Evolutionary conservation across 2,797 vertebrate genomes (phyloP).

Genomic region (Liasis olivaceus): DNA sequence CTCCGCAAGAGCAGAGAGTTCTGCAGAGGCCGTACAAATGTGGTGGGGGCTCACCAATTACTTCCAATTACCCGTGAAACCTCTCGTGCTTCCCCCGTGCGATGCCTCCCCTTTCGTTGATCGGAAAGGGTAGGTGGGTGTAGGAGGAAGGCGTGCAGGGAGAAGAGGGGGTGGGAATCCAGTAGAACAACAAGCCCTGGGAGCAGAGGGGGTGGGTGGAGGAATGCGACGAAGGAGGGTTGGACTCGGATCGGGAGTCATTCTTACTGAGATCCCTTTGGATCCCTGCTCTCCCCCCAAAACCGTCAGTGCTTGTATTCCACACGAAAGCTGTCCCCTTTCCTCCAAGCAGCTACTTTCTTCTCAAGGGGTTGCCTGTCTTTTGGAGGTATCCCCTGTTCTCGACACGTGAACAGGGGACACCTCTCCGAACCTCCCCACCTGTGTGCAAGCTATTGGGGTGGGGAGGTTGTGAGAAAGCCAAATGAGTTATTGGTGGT

Average conservation of each 20-base stretch:
- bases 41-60: constrained; percentile 53
- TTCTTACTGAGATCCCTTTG: neutral
- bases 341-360: neutral
- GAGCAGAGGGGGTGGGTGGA: constrained; percentile 41
- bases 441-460: constrained; percentile 12
- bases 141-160: constrained; percentile 60
- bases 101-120: constrained; percentile 50
- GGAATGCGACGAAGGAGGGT: constrained; percentile 33
- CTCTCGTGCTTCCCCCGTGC: constrained; percentile 48
- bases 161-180: constrained; percentile 49
- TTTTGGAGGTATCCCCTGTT: constrained; percentile 1
- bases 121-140: constrained; percentile 54
- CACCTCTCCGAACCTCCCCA: accelerated
- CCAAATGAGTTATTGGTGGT: neutral
- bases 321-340: neutral
- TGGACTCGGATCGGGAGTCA: constrained; percentile 25
- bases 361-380: accelerated
- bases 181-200: constrained; percentile 55
- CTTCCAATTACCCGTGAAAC: constrained; percentile 68
- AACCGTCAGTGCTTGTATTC: neutral
- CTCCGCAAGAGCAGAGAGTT: constrained; percentile 36
- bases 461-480: neutral
- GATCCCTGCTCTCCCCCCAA: neutral
- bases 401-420: constrained; percentile 32
- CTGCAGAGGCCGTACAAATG: constrained; percentile 38